A percentile compares a stretch with the other conserved stretches of the same genome.
Conservation (phyloP, 2,113 vertebrate genomes). For the Sapajus apella region DNA sequence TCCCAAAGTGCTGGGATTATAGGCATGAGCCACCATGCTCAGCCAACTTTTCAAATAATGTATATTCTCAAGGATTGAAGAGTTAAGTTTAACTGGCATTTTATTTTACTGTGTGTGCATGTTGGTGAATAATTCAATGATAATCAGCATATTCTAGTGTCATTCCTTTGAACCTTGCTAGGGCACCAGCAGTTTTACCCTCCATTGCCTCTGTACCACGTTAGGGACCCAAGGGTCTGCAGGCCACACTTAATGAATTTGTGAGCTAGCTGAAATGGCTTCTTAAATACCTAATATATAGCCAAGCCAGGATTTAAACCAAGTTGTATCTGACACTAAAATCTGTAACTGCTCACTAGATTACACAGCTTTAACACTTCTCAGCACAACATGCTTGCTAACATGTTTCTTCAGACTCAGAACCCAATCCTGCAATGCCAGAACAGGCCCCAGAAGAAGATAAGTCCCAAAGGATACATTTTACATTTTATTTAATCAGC, state of each 20-base stretch:
- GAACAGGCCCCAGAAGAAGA: slow-evolving; percentile 10
- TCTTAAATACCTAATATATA: neutral
- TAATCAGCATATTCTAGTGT: neutral
- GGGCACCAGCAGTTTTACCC: neutral
- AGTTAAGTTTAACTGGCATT: neutral
- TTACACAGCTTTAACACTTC: neutral
- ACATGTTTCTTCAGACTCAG: neutral
- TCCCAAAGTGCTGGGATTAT: too few relatives aligned
- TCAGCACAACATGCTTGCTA: neutral
- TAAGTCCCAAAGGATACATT: neutral
- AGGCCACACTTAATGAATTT: neutral
- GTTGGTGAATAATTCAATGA: neutral
- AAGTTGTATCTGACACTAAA: neutral
- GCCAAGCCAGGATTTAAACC: neutral
- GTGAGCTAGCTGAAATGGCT: neutral
- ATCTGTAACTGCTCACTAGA: neutral
- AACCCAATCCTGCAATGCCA: neutral
- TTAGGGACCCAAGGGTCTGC: neutral
- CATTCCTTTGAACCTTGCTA: neutral
- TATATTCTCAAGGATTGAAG: neutral
- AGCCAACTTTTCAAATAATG: neutral
- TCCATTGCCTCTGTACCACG: neutral
- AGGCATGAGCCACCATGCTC: too few relatives aligned
- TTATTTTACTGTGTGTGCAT: neutral
- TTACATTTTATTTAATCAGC: neutral